phyloP scores from a whole-genome alignment of 2,888 invertebrate genomes.

The Hylaea fasciaria region DNA sequence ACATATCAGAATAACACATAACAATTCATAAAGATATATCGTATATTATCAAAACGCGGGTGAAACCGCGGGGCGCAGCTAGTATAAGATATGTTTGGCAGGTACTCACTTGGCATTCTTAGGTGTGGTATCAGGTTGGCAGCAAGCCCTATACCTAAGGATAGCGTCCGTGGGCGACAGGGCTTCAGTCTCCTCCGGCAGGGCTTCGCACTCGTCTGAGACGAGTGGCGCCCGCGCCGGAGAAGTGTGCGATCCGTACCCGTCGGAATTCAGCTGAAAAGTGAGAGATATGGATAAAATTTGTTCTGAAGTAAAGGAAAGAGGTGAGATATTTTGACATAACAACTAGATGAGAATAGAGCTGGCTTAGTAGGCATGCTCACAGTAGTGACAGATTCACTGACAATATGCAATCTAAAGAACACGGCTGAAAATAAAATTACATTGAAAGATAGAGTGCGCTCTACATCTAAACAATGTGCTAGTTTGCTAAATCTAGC shows the following conservation, averaged over 20 bases:
- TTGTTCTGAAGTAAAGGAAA: neutral
- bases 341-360: too few relatives aligned
- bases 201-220: constrained; percentile 89
- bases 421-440: neutral
- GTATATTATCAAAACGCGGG: too few relatives aligned
- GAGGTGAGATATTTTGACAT: neutral
- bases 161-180: constrained; percentile 75
- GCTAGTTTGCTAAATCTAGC: constrained; percentile 1
- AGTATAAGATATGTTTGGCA: too few relatives aligned
- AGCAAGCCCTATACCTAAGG: constrained; percentile 74
- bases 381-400: too few relatives aligned
- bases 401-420: neutral
- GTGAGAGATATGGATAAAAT: constrained; percentile 18
- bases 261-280: constrained; percentile 93
- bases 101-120: constrained; percentile 96
- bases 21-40: too few relatives aligned
- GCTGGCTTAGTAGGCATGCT: too few relatives aligned
- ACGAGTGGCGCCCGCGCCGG: constrained; percentile 93
- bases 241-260: constrained; percentile 94
- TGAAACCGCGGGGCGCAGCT: too few relatives aligned
- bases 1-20: too few relatives aligned
- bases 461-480: constrained; percentile 16
- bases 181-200: constrained; percentile 87
- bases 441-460: constrained; percentile 12
- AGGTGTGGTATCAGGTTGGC: constrained; percentile 86